These are phyloP conservation scores for Psylliodes chrysocephalus DNA, from an alignment of 2,888 invertebrate species.

Conservation along the genomic window DNA sequence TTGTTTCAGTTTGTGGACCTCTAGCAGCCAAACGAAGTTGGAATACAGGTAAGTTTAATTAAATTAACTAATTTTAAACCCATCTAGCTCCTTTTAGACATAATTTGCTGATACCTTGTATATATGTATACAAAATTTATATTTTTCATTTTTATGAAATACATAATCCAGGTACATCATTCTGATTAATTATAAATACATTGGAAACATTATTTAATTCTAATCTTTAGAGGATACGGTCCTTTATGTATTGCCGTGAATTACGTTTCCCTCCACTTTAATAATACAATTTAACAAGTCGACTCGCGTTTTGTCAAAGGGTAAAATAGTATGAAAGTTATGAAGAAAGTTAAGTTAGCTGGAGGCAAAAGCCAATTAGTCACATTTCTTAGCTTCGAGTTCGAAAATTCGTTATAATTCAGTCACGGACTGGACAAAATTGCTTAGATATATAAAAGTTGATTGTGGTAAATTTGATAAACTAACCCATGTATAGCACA, in stretches of 20 bases:
- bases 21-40: too few species aligned
- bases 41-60: too few species aligned
- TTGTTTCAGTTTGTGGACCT: too few species aligned
- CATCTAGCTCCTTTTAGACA: too few species aligned
- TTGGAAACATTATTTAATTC: too few species aligned
- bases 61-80: too few species aligned
- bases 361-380: conserved; percentile 10
- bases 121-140: too few species aligned
- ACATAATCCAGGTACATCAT: too few species aligned
- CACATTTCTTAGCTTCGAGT: neutral
- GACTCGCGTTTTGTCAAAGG: conserved; percentile 4
- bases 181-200: too few species aligned
- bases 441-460: neutral
- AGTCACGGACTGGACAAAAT: conserved; percentile 8
- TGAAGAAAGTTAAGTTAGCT: conserved; percentile 15
- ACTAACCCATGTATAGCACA: too few species aligned
- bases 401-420: neutral
- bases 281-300: conserved; percentile 11
- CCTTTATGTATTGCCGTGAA: conserved; percentile 9
- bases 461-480: neutral
- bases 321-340: conserved; percentile 11
- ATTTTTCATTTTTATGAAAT: too few species aligned
- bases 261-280: neutral
- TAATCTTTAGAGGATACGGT: neutral
- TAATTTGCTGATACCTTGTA: too few species aligned